Base-by-base conservation (phyloP, 2,888 invertebrate species). In the Synanthedon myopaeformis region DNA sequence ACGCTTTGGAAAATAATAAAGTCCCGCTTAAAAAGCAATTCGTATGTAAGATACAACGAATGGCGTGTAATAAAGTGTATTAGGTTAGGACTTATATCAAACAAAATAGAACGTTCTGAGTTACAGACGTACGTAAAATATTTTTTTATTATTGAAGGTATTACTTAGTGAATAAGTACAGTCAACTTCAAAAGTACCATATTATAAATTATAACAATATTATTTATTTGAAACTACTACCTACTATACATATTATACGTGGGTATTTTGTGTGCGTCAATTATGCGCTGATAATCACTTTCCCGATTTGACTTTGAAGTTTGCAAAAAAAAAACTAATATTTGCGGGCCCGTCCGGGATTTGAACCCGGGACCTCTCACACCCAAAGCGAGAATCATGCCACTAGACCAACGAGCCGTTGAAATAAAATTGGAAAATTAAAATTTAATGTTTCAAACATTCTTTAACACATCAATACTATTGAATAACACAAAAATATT, bases 11-110 rank as follows among this genome's bases (percentile, higher is more conserved):
- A 79, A 82, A 85, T 83, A 84, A 84, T 82, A 83, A 85, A 83
- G 80, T 82, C 81, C 65, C 74, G 75, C 82, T 84, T 51, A 83
- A 85, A 79, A 76, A 79, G 76, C 80, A 70, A 85, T 85, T 85
- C 82, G 84, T 85, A 85, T 85, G 85, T 78, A 76, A 78, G 81
- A 79, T 79, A 82, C 82, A 74, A 75, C 79, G 81, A 82, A 76
- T 81, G 82, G 77, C 70, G 66, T 76, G 76, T 72, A 80, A 82
- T 84, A 84, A 83, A 82, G 68, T 79, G 82, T 82, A 82, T 82
- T 81, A 82, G 71, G 69, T 82, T 81, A 82, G 71, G 69, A 68
- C 45, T 45, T 45, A 45, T 45, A 45, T 13, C 63, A 72, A 82
- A 81, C 71, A 74, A 76, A 80, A 82, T 82, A 77, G 80, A 75